phyloP scores from a whole-genome alignment of 2,113 vertebrate genomes.

The Australoheros scitulus region DNA sequence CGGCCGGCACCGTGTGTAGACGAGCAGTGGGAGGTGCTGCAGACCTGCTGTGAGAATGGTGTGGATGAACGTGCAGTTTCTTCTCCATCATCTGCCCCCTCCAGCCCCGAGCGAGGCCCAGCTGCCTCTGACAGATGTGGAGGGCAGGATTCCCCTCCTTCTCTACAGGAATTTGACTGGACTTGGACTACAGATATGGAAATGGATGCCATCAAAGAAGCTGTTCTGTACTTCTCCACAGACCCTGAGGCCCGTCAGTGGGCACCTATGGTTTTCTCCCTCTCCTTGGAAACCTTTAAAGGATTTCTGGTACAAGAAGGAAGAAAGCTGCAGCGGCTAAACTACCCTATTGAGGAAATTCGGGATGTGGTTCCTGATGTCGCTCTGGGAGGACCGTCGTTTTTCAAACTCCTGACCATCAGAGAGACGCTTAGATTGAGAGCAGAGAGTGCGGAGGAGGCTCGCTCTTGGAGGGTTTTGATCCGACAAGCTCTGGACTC shows the following conservation, averaged over 20 bases:
- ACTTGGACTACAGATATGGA: slow-evolving; percentile 76
- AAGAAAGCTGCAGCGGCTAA: slow-evolving; percentile 82
- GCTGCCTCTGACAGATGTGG: neutral
- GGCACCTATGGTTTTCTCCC: slow-evolving; percentile 85
- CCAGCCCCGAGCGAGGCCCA: slow-evolving; percentile 24
- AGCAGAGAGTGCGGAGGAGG: slow-evolving; percentile 84
- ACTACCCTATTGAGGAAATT: slow-evolving; percentile 83
- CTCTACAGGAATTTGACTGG: slow-evolving; percentile 79
- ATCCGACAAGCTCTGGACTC: slow-evolving; percentile 87
- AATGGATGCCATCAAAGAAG: slow-evolving; percentile 89
- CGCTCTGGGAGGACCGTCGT: slow-evolving; percentile 85
- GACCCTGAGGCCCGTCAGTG: slow-evolving; percentile 80
- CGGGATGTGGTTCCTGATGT: slow-evolving; percentile 92
- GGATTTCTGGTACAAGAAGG: slow-evolving; percentile 82
- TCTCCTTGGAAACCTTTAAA: slow-evolving; percentile 88
- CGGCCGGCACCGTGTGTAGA: slow-evolving; percentile 67
- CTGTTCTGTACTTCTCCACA: slow-evolving; percentile 84
- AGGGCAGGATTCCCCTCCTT: slow-evolving; percentile 14
- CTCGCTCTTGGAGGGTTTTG: slow-evolving; percentile 85
- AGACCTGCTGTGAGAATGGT: slow-evolving; percentile 51
- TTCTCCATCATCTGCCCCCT: slow-evolving; percentile 29
- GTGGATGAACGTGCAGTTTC: slow-evolving; percentile 17
- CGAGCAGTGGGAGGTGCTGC: slow-evolving; percentile 76
- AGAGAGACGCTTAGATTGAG: slow-evolving; percentile 85
- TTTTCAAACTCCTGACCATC: slow-evolving; percentile 90